These are phyloP conservation scores for Leptodactylus fuscus DNA, from an alignment of 2,113 vertebrate species.

Conservation along the genomic window DNA sequence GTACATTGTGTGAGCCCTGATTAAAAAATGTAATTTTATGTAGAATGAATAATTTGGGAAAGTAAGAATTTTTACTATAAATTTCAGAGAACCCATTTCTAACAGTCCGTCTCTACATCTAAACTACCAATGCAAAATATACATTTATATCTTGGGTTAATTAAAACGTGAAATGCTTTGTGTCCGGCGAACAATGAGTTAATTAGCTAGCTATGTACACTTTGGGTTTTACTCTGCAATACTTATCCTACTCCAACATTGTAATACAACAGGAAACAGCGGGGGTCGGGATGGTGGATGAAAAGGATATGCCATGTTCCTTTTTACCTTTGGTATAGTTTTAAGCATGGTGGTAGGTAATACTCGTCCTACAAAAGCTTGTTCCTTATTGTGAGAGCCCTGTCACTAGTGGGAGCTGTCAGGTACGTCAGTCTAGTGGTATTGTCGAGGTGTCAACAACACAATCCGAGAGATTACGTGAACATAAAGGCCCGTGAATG, in stretches of 20 bases:
- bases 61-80: too few relatives aligned
- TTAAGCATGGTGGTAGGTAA: conserved; percentile 67
- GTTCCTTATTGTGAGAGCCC: conserved; percentile 68
- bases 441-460: conserved; percentile 76
- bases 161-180: conserved; percentile 67
- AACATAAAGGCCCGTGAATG: conserved; percentile 76
- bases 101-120: too few relatives aligned
- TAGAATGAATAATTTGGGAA: too few relatives aligned
- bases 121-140: too few relatives aligned
- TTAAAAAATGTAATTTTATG: too few relatives aligned
- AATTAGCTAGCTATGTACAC: conserved; percentile 69
- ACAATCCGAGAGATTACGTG: conserved; percentile 77
- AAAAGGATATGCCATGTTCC: conserved; percentile 59
- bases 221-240: conserved; percentile 64
- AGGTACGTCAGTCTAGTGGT: conserved; percentile 74
- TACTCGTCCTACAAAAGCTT: conserved; percentile 72
- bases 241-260: conserved; percentile 61
- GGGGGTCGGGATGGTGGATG: conserved; percentile 61
- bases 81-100: too few relatives aligned
- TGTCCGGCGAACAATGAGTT: conserved; percentile 63
- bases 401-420: conserved; percentile 76
- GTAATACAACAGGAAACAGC: conserved; percentile 64
- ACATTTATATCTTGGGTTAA: conserved; percentile 60
- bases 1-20: too few relatives aligned
- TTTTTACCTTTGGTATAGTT: conserved; percentile 64